Conservation (phyloP, 1,140 invertebrate species). For the Ladona fulva region DNA sequence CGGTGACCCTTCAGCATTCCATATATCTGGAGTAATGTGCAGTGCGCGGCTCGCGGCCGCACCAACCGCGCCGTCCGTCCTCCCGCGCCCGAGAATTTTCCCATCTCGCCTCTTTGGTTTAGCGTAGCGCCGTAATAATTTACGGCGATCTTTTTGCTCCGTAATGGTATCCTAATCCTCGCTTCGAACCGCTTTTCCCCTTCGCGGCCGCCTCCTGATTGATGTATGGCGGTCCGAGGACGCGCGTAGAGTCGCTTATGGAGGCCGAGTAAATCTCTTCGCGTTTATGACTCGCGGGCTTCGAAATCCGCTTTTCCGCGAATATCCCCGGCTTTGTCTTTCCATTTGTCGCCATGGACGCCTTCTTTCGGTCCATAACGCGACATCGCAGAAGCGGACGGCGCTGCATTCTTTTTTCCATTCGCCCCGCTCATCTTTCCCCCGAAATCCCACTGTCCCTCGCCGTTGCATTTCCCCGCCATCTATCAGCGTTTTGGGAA, state of each 20-base stretch:
- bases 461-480: neutral
- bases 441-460: neutral
- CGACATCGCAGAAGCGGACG: neutral
- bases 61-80: neutral
- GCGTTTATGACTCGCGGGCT: neutral
- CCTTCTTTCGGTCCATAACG: neutral
- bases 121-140: neutral
- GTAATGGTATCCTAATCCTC: neutral
- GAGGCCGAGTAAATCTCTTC: neutral
- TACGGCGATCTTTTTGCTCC: neutral
- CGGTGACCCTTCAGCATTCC: too few relatives aligned
- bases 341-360: neutral
- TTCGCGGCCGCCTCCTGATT: neutral
- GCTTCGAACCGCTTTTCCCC: neutral
- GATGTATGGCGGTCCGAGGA: neutral
- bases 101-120: neutral
- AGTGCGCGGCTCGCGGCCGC: too few relatives aligned
- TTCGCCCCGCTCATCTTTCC: neutral
- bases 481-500: neutral
- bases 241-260: neutral
- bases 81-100: neutral
- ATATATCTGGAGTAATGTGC: too few relatives aligned
- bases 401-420: neutral
- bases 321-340: neutral
- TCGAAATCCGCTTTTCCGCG: neutral